These are phyloP conservation scores for Drosophila persimilis DNA, from an alignment of 1,140 invertebrate genomes.

Conservation along the genomic window DNA sequence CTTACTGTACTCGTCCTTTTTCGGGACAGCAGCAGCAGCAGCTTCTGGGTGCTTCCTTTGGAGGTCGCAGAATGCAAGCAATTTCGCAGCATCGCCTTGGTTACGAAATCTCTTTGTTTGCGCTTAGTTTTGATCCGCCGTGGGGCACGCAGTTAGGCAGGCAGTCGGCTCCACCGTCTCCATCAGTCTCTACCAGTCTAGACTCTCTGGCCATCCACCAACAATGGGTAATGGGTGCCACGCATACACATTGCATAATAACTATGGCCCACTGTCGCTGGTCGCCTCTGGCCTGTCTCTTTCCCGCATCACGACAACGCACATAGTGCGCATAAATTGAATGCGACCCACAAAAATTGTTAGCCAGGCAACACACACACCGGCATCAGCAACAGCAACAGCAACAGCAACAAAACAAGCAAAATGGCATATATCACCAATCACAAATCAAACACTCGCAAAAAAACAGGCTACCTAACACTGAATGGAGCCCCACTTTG, in stretches of 20 bases:
- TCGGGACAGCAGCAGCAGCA: no score
- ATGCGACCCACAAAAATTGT: conserved; percentile 29
- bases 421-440: conserved; percentile 39
- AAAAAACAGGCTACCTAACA: conserved; percentile 22
- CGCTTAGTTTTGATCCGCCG: background rate
- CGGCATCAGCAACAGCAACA: conserved; percentile 2
- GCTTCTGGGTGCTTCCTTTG: conserved; percentile 1
- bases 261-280: conserved; percentile 1
- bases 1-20: no score
- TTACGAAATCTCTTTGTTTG: conserved; percentile 33
- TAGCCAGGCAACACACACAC: background rate
- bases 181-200: no score
- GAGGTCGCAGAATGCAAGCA: conserved; percentile 17
- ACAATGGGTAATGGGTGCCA: no score
- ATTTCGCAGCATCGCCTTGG: conserved; percentile 27
- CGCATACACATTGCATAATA: conserved; percentile 27
- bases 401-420: conserved; percentile 18
- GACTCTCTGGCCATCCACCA: no score
- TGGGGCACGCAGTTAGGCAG: background rate
- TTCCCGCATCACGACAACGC: conserved; percentile 46
- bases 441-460: conserved; percentile 32
- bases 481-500: conserved; percentile 12
- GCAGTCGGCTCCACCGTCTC: conserved; percentile 1
- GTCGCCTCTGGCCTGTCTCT: conserved; percentile 4
- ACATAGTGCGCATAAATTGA: conserved; percentile 49